phyloP scores from a whole-genome alignment of 2,888 invertebrate species.

The Heterodera filipjevi region DNA sequence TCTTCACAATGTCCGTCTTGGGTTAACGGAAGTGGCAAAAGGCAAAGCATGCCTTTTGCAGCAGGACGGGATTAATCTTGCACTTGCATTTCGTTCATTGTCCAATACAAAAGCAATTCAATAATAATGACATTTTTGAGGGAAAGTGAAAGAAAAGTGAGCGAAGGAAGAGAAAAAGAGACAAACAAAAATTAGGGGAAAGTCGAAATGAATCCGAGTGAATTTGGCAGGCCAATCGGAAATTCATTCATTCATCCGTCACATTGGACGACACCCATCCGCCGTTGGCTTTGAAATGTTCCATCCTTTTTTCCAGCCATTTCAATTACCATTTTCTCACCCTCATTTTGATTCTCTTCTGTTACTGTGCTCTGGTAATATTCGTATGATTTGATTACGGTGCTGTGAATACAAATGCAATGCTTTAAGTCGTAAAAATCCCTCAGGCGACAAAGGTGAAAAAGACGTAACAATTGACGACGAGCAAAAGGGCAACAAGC shows the following conservation, averaged over 20 bases:
- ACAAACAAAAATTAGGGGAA: neutral
- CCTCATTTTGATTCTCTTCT: neutral
- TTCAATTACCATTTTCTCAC: too few species aligned
- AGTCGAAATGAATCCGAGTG: too few species aligned
- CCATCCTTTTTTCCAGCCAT: too few species aligned
- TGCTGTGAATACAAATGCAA: constrained; percentile 37
- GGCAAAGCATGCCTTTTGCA: constrained; percentile 6
- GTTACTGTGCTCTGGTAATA: neutral
- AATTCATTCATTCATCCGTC: neutral
- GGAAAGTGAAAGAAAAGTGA: neutral
- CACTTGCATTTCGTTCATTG: constrained; percentile 7
- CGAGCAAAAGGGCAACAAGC: constrained; percentile 36
- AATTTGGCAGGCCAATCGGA: neutral
- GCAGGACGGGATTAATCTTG: neutral
- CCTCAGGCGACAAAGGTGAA: constrained; percentile 37
- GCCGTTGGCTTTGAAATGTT: neutral
- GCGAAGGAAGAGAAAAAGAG: neutral
- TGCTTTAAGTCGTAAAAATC: constrained; percentile 39
- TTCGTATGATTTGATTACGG: constrained; percentile 35
- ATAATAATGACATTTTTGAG: neutral
- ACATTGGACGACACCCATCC: too few species aligned
- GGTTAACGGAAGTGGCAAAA: neutral
- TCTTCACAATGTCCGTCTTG: constrained; percentile 2
- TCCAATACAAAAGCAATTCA: constrained; percentile 6
- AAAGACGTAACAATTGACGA: constrained; percentile 39